Evolutionary conservation across 2,113 vertebrate species (phyloP), one percentile per base, ranked within the genome.

Genomic region (Helogale parvula): DNA sequence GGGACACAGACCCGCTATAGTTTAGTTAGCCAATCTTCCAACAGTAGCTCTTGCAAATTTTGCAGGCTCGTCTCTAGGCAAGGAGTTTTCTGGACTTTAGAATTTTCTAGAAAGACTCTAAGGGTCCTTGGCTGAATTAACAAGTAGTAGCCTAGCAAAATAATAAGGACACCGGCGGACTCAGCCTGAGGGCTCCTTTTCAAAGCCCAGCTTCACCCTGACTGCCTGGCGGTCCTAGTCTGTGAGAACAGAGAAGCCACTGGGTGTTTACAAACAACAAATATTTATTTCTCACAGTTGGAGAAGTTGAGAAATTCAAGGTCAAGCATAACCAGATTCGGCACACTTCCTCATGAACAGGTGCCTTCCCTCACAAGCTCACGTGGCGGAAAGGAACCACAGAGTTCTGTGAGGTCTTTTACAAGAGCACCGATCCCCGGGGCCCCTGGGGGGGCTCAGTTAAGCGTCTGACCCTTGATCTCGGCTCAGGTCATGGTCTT

Each of bases 141-240:
- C n/a, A 16, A 60, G 90, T 63, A 57, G 54, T 2, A 66, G 47
- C 74, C 68, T 12, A 8, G 15, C 7, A 17, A 65, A 66, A 33
- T 41, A 33, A 25, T 25, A 13, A 63, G 77, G 69, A 65, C 69
- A 38, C 35, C 50, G 79, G 54, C 12, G 10, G 35, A 81, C 65
- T 4, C 79, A 35, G 79, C 50, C 45, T 69, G 50, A 0, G 7
- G 9, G 33, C 13, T 76, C 77, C 21, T 41, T n/a, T 45, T 31
- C 87, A 71, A 71, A 95, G 83, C 25, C n/a, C 84, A 79, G n/a
- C 50, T 33, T 35, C 54, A 27, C 8, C 33, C 31, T 8, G 7
- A 0, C 57, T 27, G 14, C 60, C 0, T 0, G 1, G 17, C 71
- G 3, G 71, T 6, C 71, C 50, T 2, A 1, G 19, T 16, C 93